Percentiles rank a stretch among this genome's conserved stretches.
Conservation (phyloP, 2,113 vertebrate species). For the Polypterus bichir region DNA sequence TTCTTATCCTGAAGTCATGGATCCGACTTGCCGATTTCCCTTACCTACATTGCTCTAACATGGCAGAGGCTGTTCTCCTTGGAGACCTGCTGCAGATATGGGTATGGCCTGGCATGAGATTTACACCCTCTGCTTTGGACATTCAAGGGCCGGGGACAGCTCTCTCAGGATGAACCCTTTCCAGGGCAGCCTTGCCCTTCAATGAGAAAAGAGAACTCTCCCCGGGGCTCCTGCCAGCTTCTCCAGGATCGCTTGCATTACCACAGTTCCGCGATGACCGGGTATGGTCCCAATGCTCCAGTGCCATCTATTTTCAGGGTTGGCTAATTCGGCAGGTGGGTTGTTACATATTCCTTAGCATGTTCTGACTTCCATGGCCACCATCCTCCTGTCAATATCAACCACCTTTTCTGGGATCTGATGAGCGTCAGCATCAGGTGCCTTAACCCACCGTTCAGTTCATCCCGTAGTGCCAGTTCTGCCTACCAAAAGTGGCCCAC, state of each 20-base stretch:
- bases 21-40: too few relatives aligned
- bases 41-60: too few relatives aligned
- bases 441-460: constrained; percentile 18
- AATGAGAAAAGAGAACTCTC: constrained; percentile 1
- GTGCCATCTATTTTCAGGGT: constrained; percentile 32
- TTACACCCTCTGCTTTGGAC: too few relatives aligned
- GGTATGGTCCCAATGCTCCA: constrained; percentile 26
- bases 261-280: constrained; percentile 13
- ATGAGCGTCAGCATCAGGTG: constrained; percentile 15
- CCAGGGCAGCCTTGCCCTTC: too few relatives aligned
- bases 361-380: constrained; percentile 29
- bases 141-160: too few relatives aligned
- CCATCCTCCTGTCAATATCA: constrained; percentile 27
- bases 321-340: constrained; percentile 26
- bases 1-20: too few relatives aligned
- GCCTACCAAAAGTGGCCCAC: constrained; percentile 18
- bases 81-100: too few relatives aligned
- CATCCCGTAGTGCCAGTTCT: constrained; percentile 16
- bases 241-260: constrained; percentile 8
- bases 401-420: constrained; percentile 27
- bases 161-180: too few relatives aligned
- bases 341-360: constrained; percentile 24
- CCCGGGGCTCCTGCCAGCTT: constrained; percentile 12
- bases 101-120: too few relatives aligned
- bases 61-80: too few relatives aligned